Percentiles rank a stretch among this genome's conserved stretches.
These are phyloP conservation scores for Mormyrus lacerda DNA, from an alignment of 2,113 vertebrate species.

Conservation along the genomic window DNA sequence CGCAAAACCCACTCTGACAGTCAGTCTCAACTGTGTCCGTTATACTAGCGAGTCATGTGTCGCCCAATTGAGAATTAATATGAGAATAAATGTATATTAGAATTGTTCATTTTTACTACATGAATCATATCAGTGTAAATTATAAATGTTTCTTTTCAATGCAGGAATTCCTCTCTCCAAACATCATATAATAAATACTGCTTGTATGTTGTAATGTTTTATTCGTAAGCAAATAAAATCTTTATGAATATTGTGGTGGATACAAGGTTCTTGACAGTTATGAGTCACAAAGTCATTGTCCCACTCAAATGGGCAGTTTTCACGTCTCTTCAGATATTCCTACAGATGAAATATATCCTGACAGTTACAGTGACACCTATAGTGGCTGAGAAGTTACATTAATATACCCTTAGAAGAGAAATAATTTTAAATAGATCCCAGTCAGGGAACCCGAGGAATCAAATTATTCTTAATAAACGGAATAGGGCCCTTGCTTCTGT, in stretches of 20 bases:
- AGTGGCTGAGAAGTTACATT: not conserved
- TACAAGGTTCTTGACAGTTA: not conserved
- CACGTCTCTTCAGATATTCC: not conserved
- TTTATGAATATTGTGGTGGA: not conserved
- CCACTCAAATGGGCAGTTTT: not conserved
- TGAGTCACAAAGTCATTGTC: not conserved
- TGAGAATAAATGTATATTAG: not conserved
- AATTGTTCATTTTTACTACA: not conserved
- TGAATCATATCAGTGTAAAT: not conserved
- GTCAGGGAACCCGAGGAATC: not conserved
- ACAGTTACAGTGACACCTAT: not conserved
- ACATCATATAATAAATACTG: not conserved
- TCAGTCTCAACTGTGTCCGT: not conserved
- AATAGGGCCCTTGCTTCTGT: not conserved
- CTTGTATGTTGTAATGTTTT: not conserved
- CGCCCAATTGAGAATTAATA: not conserved
- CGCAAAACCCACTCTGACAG: not conserved
- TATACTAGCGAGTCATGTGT: not conserved
- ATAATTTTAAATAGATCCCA: not conserved
- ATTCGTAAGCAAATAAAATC: not conserved
- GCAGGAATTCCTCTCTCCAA: not conserved
- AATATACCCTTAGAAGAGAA: not conserved
- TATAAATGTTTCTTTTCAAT: not conserved
- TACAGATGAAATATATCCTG: not conserved
- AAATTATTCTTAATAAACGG: not conserved